Evolutionary conservation across 2,888 invertebrate genomes (phyloP).

Genomic region (Agrochola macilenta): DNA sequence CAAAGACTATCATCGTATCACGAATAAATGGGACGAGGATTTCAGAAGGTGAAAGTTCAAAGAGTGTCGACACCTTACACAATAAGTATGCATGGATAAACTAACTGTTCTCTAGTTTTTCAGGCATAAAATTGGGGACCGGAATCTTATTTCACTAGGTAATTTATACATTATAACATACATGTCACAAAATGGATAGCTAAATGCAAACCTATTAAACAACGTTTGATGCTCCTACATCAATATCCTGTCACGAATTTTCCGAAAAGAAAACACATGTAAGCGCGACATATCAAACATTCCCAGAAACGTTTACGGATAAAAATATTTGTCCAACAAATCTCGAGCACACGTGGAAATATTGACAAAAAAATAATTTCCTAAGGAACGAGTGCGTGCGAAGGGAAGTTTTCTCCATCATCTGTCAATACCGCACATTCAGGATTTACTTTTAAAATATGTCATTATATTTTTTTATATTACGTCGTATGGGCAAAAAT

Average conservation of each 20-base stretch:
- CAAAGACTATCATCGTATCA: conserved; percentile 38
- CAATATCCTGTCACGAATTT: conserved; percentile 60
- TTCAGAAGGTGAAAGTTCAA: conserved; percentile 44
- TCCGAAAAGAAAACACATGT: conserved; percentile 53
- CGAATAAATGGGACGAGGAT: conserved; percentile 35
- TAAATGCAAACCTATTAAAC: conserved; percentile 48
- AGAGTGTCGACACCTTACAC: conserved; percentile 43
- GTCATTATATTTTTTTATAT: conserved; percentile 89
- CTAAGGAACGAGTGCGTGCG: conserved; percentile 53
- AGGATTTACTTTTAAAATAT: conserved; percentile 87
- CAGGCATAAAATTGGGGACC: conserved; percentile 20
- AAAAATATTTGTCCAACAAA: conserved; percentile 69
- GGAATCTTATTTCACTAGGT: conserved; percentile 24
- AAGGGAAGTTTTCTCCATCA: conserved; percentile 70
- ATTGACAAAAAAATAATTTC: conserved; percentile 68
- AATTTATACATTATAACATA: conserved; percentile 17
- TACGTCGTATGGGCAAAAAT: conserved; percentile 88
- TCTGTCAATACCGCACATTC: conserved; percentile 78
- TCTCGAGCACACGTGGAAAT: conserved; percentile 63
- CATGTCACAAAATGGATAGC: conserved; percentile 27
- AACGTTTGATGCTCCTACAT: conserved; percentile 56
- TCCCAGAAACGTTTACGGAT: conserved; percentile 66
- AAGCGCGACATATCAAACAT: conserved; percentile 64
- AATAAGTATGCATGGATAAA: conserved; percentile 43
- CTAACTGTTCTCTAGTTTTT: conserved; percentile 29